Conservation (phyloP, 2,888 invertebrate species). For the Coleophora deauratella region DNA sequence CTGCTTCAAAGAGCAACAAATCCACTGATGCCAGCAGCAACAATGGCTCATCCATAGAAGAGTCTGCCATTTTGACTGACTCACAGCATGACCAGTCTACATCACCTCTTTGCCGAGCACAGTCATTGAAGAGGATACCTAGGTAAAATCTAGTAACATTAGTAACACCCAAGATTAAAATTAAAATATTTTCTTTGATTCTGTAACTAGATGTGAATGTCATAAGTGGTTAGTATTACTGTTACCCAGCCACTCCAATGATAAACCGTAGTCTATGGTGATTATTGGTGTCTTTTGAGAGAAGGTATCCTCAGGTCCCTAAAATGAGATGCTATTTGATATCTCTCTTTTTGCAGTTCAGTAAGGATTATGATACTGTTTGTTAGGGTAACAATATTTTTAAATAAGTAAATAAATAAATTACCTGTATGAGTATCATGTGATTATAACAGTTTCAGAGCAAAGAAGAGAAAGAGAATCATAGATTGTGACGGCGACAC, state of each 20-base stretch:
- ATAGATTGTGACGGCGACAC: conserved; percentile 63
- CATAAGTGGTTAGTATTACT: too few species aligned
- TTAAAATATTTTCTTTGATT: too few species aligned
- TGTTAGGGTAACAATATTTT: too few species aligned
- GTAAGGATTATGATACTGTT: too few species aligned
- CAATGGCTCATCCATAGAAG: conserved; percentile 50
- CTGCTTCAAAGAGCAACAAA: conserved; percentile 48
- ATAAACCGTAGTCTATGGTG: too few species aligned
- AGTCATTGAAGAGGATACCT: conserved; percentile 62
- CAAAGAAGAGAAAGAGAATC: conserved; percentile 76
- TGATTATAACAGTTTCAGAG: conserved; percentile 50
- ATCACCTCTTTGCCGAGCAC: conserved; percentile 71
- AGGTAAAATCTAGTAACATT: conserved; percentile 47
- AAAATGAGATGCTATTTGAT: too few species aligned
- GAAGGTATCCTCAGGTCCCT: too few species aligned
- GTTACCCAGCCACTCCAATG: too few species aligned
- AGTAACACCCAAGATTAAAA: too few species aligned
- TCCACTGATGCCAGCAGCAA: conserved; percentile 66
- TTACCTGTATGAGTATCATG: not conserved
- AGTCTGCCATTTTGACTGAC: conserved; percentile 58
- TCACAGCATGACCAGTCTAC: conserved; percentile 71
- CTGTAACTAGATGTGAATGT: too few species aligned
- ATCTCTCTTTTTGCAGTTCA: too few species aligned
- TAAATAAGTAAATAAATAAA: not conserved
- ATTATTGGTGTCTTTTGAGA: too few species aligned